Evolutionary conservation across 2,888 invertebrate genomes (phyloP), one percentile per base, ranked within the genome.

Genomic region (Phlogophora meticulosa): DNA sequence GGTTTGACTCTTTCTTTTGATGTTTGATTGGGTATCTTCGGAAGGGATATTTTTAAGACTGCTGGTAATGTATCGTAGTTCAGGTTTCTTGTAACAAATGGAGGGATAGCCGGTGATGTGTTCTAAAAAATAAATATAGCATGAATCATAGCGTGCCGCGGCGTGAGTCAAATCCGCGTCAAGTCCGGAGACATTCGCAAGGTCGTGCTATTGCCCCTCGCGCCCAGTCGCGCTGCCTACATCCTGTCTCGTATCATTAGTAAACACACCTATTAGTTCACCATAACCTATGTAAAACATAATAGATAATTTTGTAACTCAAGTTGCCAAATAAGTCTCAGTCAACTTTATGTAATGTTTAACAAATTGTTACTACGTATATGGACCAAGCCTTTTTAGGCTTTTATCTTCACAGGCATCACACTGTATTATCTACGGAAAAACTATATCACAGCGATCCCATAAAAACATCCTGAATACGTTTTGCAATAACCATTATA

Each of bases 141-240:
- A 78, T 91, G 91, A 92, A 80, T 90, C 90, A 90, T 77, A 79
- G 74, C 75, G 69, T 77, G 85, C 77, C 70, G 69, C 61, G 70
- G 76, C 69, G 77, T 89, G 88, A 87, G 83, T 88, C 89, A 88
- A 88, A 82, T 84, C 85, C 84, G 83, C 87, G 82, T 87, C 87
- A 87, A 87, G 83, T 83, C 85, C 85, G 84, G 88, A 80, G 91
- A 90, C 90, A 90, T 90, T 91, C 82, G 87, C 93, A 94, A 94
- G 94, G 93, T 91, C 92, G 91, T 83, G 87, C 83, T 86, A 85
- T 87, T 85, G 88, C 84, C 89, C 86, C 81, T 65, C 85, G 76
- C 71, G 51, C 56, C 77, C 85, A 80, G 66, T 56, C 64, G 60
- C 58, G 63, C 84, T 84, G 75, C 85, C 84, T 86, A 85, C 84